These are phyloP conservation scores for Tursiops truncatus DNA, from an alignment of 2,113 vertebrate genomes.

Conservation along the genomic window DNA sequence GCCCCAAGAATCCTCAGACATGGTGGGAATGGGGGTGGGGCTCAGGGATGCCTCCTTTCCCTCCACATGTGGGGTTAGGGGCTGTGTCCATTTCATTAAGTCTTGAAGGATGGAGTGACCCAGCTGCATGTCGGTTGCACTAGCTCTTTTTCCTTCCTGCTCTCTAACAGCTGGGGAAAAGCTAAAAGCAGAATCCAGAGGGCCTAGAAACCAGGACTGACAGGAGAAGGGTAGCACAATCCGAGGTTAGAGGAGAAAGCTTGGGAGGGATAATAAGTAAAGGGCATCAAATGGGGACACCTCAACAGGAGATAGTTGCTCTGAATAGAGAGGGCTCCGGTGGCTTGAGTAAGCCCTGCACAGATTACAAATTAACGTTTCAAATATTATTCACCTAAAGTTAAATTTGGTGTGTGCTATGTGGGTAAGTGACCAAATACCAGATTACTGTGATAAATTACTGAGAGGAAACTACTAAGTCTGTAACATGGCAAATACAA, in stretches of 20 bases:
- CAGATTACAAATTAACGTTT: neutral
- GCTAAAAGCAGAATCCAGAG: neutral
- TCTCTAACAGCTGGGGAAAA: neutral
- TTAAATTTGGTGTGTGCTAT: neutral
- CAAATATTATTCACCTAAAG: neutral
- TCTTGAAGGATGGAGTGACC: neutral
- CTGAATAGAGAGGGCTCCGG: neutral
- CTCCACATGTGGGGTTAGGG: neutral
- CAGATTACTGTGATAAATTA: constrained; percentile 59
- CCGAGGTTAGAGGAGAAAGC: neutral
- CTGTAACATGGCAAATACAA: constrained; percentile 33
- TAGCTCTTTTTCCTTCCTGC: neutral
- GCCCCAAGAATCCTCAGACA: neutral
- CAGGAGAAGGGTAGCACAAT: neutral
- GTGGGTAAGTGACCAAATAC: neutral
- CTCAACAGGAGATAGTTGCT: neutral
- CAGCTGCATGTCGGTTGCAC: neutral
- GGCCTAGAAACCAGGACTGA: neutral
- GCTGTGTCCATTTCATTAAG: neutral
- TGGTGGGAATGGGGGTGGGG: fast-evolving
- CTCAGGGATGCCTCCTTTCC: neutral
- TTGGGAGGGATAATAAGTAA: neutral
- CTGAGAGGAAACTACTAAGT: constrained; percentile 73
- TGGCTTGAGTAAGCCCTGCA: neutral
- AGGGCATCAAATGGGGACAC: neutral